Evolutionary conservation across 1,140 invertebrate species (phyloP), one percentile per base, ranked within the genome.

Genomic region (Heliconius eleuchia): DNA sequence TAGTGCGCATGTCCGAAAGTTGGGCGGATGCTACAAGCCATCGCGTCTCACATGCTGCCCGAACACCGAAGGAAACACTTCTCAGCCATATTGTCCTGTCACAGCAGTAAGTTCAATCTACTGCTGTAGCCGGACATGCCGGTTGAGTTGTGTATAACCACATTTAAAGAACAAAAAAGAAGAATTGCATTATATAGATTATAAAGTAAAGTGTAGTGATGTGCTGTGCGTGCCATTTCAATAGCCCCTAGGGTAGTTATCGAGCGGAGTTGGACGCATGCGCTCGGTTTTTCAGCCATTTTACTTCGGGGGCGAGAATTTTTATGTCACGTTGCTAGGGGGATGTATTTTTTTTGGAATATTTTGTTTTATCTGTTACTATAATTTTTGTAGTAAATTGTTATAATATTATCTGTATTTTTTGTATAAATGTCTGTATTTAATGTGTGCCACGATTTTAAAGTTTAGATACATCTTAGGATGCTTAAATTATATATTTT

Each of bases 61-160:
- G 84, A 82, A 85, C 84, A 80, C 91, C 94, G 95, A 88, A 79
- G 80, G 74, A 79, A 78, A 75, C 78, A 76, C 85, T 92, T 81
- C 86, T 95, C 96, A 96, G 95, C 97, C 96, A 98, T 98, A 98
- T 98, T 98, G 97, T 98, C 97, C 97, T 97, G 97, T 98, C 97
- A 98, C 97, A 98, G 97, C 97, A 98, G 97, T 98, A 98, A 96
- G 96, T 95, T 91, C 92, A 93, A 86, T 94, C 95, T 98, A 98
- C 97, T 98, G 97, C 97, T 98, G 97, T 96, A 95, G 95, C 97
- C 96, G 97, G 97, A 97, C 97, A 98, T 97, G 95, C 96, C 95
- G 96, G 96, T 90, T 95, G 93, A 89, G 91, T 88, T 86, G 90
- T 87, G 60, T 39, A n/a, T 2, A 19, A 72, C 71, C 5, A 3